Base-by-base conservation (phyloP, 2,113 vertebrate genomes). In the Prunella himalayana region DNA sequence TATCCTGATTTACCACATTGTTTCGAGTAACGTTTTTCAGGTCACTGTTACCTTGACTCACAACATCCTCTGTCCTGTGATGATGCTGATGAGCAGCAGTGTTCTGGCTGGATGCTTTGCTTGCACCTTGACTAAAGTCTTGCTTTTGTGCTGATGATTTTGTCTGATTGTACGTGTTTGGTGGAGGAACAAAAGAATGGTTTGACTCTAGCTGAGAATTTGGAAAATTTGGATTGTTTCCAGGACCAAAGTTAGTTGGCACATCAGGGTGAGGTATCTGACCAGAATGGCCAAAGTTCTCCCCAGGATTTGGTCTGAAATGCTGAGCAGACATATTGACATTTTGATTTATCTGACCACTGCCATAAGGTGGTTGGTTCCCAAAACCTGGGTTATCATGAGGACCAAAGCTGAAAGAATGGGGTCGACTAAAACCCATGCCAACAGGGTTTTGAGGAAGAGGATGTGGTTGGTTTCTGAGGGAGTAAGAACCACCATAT, bases 401-500 rank as follows among this genome's bases (percentile, higher is more conserved):
- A 2, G 98, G 97, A 76, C 96, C 95, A 11, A 98, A 98, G 87
- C 92, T 96, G 80, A 98, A 98, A 47, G 98, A 97, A 39, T 97
- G 98, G 25, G 98, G 96, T 69, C 98, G 96, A 70, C 88, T 98
- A 91, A 98, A 98, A 76, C 98, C 98, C 97, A 98, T 97, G 75
- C 97, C 98, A 80, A 98, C 78, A 3, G 98, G 97, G 50, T 98
- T 98, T 90, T 98, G 98, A 54, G 98, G 96, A 95, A 99, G 98
- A 5, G 97, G 96, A 73, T 98, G 98, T 21, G 97, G 97, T n/a
- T 98, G 98, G 77, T 97, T 98, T 96, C 98, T 97, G 91, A 98
- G 97, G 8, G 98, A 96, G 72, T 98, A 98, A 37, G 97, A 97
- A 33, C 95, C 96, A 68, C 98, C 98, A 39, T 98, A 98, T 0